A percentile compares a stretch with the other conserved stretches of the same genome.
Evolutionary conservation across 2,888 invertebrate genomes (phyloP).

Genomic region (Chrysolina americana): DNA sequence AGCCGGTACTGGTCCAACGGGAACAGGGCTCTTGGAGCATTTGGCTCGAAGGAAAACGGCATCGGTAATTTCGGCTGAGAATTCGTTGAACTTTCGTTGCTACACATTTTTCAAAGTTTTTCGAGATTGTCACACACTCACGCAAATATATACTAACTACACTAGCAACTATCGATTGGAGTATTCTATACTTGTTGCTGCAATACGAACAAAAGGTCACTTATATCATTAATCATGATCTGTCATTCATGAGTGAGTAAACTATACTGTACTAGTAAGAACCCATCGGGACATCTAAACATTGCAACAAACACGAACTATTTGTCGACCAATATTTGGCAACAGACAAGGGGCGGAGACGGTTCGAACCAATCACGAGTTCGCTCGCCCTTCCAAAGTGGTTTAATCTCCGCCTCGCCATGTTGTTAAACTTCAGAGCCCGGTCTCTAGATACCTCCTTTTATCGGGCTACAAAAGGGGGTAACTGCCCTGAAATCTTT

Average conservation of each 20-base stretch:
- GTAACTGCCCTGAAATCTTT: constrained; percentile 62
- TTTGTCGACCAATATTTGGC: constrained; percentile 72
- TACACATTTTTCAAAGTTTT: constrained; percentile 64
- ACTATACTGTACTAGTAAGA: constrained; percentile 67
- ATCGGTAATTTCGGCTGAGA: constrained; percentile 63
- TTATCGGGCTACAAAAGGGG: constrained; percentile 56
- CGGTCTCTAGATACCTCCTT: constrained; percentile 58
- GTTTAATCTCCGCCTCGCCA: constrained; percentile 68
- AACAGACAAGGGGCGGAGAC: constrained; percentile 68
- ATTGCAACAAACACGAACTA: constrained; percentile 70
- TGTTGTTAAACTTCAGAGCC: constrained; percentile 66
- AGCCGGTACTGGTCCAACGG: constrained; percentile 87
- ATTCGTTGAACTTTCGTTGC: constrained; percentile 68
- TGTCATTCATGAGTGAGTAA: constrained; percentile 64
- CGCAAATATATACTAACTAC: constrained; percentile 58
- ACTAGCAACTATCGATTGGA: constrained; percentile 11
- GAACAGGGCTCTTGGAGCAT: constrained; percentile 67
- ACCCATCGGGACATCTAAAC: constrained; percentile 70
- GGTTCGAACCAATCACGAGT: constrained; percentile 63
- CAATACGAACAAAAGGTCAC: constrained; percentile 43
- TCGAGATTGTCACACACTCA: constrained; percentile 39
- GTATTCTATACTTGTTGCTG: constrained; percentile 45
- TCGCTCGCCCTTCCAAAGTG: constrained; percentile 63
- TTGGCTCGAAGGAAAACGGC: constrained; percentile 65
- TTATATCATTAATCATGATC: constrained; percentile 62